Evolutionary conservation across 2,888 invertebrate genomes (phyloP), one percentile per base, ranked within the genome.

Genomic region (Drosophila phalerata): DNA sequence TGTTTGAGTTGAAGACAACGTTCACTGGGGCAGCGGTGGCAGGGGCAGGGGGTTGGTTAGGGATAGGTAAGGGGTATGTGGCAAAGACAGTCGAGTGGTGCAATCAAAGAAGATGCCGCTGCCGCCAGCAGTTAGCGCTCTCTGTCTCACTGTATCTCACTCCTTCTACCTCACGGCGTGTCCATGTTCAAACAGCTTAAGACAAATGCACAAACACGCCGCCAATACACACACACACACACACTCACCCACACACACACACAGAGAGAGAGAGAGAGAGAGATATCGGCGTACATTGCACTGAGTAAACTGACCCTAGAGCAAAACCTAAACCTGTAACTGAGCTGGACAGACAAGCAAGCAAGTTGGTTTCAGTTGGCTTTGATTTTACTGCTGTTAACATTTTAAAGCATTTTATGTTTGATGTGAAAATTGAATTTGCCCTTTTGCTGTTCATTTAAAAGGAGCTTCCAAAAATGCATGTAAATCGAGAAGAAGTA

Each of bases 61-160:
- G 22, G 22, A 4, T 22, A 22, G 22, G 22, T 22, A 22, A 2
- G 3, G 22, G 13, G 34, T 34, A 5, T 19, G 40, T 13, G 42
- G 43, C 56, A 25, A 40, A 15, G 30, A 19, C 43, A 45, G 76
- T 42, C 70, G 72, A 77, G 72, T 68, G 62, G 60, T 58, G 64
- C 81, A 83, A 87, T 83, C 87, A 83, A 83, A 86, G 83, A 74
- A 81, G 75, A 73, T 77, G 69, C 73, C 71, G 75, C 69, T 83
- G 85, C 71, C 72, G 63, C 17, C 40, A 66, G 69, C 71, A 43
- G 58, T 75, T 64, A 69, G 45, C 61, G 71, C 51, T 43, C 52
- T 53, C 51, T 75, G 34, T 32, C 42, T 17, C 13, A 19, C 38
- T 17, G 9, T 42, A 22, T 61, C 63, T 63, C 51, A 53, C 76